These are phyloP conservation scores for Drosophila pseudotakahashii DNA, from an alignment of 2,888 invertebrate species.

Conservation along the genomic window DNA sequence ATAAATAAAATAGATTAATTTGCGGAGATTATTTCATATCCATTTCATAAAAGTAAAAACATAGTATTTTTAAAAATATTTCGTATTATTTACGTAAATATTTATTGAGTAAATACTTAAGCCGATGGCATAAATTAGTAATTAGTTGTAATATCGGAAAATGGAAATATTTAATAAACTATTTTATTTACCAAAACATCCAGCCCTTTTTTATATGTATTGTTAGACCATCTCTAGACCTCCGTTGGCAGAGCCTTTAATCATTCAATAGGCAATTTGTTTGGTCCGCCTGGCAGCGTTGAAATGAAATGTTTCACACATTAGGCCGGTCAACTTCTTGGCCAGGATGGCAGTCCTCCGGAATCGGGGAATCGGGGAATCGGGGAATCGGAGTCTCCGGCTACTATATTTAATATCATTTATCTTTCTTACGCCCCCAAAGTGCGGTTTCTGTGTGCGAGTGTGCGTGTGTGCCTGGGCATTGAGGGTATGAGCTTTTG, in stretches of 20 bases:
- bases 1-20: too few relatives aligned
- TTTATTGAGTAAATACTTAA: too few relatives aligned
- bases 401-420: conserved; percentile 74
- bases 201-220: too few relatives aligned
- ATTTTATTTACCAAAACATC: too few relatives aligned
- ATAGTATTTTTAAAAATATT: too few relatives aligned
- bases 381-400: conserved; percentile 30
- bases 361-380: not conserved
- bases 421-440: conserved; percentile 72
- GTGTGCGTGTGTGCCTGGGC: not conserved
- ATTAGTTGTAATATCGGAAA: too few relatives aligned
- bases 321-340: conserved; percentile 46
- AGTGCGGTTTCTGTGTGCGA: conserved; percentile 55
- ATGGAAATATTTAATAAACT: too few relatives aligned
- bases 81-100: too few relatives aligned
- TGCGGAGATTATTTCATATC: too few relatives aligned
- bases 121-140: too few relatives aligned
- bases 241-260: conserved; percentile 54
- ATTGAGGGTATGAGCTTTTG: conserved; percentile 1
- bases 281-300: conserved; percentile 48
- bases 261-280: conserved; percentile 81
- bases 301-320: conserved; percentile 74
- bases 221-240: conserved; percentile 3
- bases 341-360: conserved; percentile 7
- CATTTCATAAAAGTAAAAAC: too few relatives aligned